phyloP scores from a whole-genome alignment of 2,113 vertebrate species.

The Corythornis cristatus region DNA sequence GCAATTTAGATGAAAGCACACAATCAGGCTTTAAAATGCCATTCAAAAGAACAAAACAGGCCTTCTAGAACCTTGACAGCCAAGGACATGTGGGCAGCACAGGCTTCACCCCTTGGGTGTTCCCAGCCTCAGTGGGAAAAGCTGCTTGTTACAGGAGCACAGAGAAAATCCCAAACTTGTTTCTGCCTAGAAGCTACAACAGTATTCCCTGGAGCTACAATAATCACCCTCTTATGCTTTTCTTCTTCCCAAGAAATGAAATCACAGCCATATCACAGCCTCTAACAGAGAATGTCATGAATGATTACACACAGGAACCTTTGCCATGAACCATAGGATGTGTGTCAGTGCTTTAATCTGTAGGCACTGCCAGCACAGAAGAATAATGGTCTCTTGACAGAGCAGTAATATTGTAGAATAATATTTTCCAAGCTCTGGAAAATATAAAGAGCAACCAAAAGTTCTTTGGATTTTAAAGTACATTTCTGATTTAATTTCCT shows the following conservation, averaged over 20 bases:
- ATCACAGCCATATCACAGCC: not conserved
- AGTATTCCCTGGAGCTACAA: not conserved
- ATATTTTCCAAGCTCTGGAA: not conserved
- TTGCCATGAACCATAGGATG: not conserved
- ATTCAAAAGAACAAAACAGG: not conserved
- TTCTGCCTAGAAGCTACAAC: not conserved
- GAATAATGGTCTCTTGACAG: not conserved
- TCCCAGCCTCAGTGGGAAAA: not conserved
- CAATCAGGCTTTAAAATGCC: not conserved
- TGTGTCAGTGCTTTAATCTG: not conserved
- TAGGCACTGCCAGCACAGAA: constrained; percentile 6
- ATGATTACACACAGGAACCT: not conserved
- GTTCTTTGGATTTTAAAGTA: not conserved
- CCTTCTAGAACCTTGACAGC: not conserved
- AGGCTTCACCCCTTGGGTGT: not conserved
- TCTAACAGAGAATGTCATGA: not conserved
- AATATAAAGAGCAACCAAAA: not conserved
- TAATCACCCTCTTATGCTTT: not conserved
- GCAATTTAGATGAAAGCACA: not conserved
- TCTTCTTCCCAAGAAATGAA: not conserved
- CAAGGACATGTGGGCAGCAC: not conserved
- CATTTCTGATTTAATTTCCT: not conserved
- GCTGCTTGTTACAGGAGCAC: not conserved
- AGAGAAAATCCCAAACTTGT: not conserved
- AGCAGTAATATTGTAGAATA: not conserved